Conservation (phyloP, 2,113 vertebrate species). For the Ramphastos sulfuratus region DNA sequence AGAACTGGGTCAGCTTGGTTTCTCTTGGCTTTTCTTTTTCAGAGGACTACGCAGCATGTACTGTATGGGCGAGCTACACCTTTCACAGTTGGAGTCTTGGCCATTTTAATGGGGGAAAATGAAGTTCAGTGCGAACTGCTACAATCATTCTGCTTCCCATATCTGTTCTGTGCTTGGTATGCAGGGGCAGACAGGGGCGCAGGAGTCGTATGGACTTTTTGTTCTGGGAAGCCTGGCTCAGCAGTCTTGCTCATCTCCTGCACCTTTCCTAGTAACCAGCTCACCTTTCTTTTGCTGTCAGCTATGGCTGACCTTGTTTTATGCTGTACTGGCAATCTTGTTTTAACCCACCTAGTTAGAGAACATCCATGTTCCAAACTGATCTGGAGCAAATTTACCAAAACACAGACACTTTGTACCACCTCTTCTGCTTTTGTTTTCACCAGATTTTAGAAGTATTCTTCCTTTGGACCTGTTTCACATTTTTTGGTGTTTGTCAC, state of each 20-base stretch:
- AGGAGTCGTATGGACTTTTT: neutral
- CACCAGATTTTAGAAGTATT: neutral
- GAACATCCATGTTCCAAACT: neutral
- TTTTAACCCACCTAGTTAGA: neutral
- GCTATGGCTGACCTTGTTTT: neutral
- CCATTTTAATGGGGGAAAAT: neutral
- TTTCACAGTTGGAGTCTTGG: neutral
- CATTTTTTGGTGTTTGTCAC: neutral
- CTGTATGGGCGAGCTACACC: rapidly evolving
- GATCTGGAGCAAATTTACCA: neutral
- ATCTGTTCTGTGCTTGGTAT: neutral
- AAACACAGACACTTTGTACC: neutral
- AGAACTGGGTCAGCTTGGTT: rapidly evolving
- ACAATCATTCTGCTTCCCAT: rapidly evolving
- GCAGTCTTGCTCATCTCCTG: neutral
- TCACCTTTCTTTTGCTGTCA: neutral
- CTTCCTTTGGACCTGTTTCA: neutral
- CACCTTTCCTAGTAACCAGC: neutral
- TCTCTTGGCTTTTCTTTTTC: neutral
- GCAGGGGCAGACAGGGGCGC: neutral
- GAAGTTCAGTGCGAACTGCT: neutral
- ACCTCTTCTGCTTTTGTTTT: neutral
- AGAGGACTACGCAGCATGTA: rapidly evolving
- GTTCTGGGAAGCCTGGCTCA: neutral
- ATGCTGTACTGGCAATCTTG: rapidly evolving